phyloP scores from a whole-genome alignment of 2,888 invertebrate species.

The Carpatolechia fugitivella region DNA sequence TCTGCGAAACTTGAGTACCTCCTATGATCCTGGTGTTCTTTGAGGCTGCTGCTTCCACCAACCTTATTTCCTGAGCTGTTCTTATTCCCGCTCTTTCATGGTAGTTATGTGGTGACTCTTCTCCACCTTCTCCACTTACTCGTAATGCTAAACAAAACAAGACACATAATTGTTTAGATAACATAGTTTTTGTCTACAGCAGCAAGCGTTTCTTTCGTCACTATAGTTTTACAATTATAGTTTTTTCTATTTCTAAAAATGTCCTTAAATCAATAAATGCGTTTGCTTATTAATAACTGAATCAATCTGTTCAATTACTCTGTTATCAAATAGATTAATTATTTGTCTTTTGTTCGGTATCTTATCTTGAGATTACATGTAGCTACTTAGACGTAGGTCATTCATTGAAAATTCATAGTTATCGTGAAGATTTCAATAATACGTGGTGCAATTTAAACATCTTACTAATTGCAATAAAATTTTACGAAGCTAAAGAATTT shows the following conservation, averaged over 20 bases:
- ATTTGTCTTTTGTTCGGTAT: neutral
- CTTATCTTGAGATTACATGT: neutral
- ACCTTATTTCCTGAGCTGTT: conserved; percentile 8
- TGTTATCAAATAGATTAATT: neutral
- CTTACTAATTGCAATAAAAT: too few species aligned
- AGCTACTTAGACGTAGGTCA: too few species aligned
- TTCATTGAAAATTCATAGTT: too few species aligned
- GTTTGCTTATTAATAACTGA: neutral
- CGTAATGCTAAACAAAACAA: neutral
- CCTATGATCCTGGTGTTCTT: conserved; percentile 9
- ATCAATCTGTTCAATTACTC: neutral
- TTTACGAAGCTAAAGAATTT: too few species aligned
- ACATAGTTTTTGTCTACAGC: neutral
- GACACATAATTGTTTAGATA: neutral
- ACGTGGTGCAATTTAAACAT: too few species aligned
- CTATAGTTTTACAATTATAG: too few species aligned
- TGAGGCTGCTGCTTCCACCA: neutral
- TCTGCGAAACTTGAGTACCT: conserved; percentile 9
- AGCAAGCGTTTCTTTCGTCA: too few species aligned
- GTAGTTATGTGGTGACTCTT: neutral
- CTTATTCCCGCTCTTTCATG: conserved; percentile 12
- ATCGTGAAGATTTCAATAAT: too few species aligned
- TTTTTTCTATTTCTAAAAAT: too few species aligned
- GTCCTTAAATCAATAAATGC: neutral
- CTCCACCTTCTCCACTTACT: neutral